Base-by-base conservation (phyloP, 2,113 vertebrate species). In the Phaethon lepturus region DNA sequence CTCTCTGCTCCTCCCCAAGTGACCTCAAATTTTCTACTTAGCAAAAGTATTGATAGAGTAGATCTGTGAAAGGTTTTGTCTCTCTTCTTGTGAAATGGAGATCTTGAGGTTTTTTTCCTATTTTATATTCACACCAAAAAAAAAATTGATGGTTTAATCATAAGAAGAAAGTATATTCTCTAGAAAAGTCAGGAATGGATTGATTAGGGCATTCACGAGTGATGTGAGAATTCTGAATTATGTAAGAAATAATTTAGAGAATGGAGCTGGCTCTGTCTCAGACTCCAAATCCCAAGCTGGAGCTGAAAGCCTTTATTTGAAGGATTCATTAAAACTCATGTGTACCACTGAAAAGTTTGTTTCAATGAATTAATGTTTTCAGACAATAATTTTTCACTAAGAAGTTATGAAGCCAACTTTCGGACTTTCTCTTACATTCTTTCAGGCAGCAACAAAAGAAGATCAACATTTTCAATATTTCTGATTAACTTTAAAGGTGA, bases 401-500 rank as follows among this genome's bases (percentile, higher is more conserved):
- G 53, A 80, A 59, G 4, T 38, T 76, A 47, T 29, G 59, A 56
- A 19, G 19, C 5, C 14, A 79, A 6, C 33, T 75, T 49, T 82
- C 38, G 35, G 31, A 16, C 12, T 45, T 87, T 88, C 31, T 50
- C 12, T 68, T 47, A 22, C 23, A 58, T 86, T 96, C 17, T 45
- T 74, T 90, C 28, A 80, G 44, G 17, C 15, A 83, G 40, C 22
- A 85, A 58, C 35, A 44, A 62, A 75, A 38, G 45, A 45, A 52
- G 10, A 64, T 22, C 14, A 75, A 18, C 4, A 35, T 56, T 90
- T 77, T 75, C 31, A 35, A 45, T 77, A 47, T 59, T 79, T 79
- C 19, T 72, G 31, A 45, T 90, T 86, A 85, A 75, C 50, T 91
- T 93, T 42, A 90, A 96, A 97, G 86, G 69, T 77, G 28, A 86